These are phyloP conservation scores for Macrobrachium nipponense DNA, from an alignment of 1,140 invertebrate genomes.

Conservation along the genomic window DNA sequence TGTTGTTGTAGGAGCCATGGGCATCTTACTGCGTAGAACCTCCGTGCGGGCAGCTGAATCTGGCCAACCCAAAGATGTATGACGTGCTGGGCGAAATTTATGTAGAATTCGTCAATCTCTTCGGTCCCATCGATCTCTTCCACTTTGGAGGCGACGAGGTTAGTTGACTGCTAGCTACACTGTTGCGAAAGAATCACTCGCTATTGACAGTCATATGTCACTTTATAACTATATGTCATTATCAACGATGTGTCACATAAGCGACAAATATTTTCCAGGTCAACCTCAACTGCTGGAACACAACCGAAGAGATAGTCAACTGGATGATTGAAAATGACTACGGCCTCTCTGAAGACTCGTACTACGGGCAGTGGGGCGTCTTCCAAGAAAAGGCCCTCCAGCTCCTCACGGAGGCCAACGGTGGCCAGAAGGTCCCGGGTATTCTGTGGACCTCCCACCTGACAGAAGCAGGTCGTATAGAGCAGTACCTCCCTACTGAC, in stretches of 20 bases:
- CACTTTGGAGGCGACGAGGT: constrained; percentile 93
- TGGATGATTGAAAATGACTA: constrained; percentile 77
- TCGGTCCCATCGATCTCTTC: constrained; percentile 72
- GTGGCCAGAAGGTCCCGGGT: constrained; percentile 37
- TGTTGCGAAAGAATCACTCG: neutral
- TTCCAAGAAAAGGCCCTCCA: constrained; percentile 59
- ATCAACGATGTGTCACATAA: neutral
- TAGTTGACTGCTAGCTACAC: neutral
- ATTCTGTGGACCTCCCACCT: constrained; percentile 64
- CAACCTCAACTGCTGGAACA: constrained; percentile 82
- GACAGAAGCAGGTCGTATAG: constrained; percentile 34
- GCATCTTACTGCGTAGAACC: constrained; percentile 82
- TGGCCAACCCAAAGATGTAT: constrained; percentile 80
- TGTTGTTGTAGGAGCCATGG: constrained; percentile 78
- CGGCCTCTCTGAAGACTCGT: constrained; percentile 43
- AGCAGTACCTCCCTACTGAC: constrained; percentile 29
- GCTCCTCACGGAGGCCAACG: constrained; percentile 43
- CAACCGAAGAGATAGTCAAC: constrained; percentile 74
- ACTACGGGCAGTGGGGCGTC: constrained; percentile 57
- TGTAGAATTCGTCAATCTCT: constrained; percentile 58
- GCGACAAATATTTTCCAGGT: constrained; percentile 26
- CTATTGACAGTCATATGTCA: neutral
- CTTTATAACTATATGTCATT: neutral
- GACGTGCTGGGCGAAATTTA: constrained; percentile 72
- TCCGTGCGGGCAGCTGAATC: constrained; percentile 87